Percentiles rank a stretch among this genome's conserved stretches.
Conservation (phyloP, 2,113 vertebrate genomes). For the Caranx ignobilis region DNA sequence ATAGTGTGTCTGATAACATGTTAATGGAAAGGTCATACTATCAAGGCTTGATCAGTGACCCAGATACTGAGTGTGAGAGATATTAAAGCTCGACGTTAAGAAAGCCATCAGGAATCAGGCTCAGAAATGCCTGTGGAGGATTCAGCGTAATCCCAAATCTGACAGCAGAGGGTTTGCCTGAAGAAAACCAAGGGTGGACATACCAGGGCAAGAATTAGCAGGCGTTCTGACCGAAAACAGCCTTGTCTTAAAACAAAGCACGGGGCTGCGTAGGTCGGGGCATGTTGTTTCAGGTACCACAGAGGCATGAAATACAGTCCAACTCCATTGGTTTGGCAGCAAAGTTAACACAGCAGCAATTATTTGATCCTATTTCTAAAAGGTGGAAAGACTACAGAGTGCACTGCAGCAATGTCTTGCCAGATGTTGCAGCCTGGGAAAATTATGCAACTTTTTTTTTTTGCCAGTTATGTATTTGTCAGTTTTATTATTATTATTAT, state of each 20-base stretch:
- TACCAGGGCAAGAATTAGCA: neutral
- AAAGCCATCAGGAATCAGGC: constrained; percentile 28
- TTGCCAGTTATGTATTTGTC: too few species aligned
- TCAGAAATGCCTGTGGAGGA: constrained; percentile 36
- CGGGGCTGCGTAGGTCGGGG: too few species aligned
- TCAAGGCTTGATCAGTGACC: constrained; percentile 20
- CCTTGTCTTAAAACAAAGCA: neutral
- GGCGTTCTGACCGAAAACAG: constrained; percentile 3
- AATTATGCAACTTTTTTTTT: too few species aligned
- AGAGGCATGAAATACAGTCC: neutral
- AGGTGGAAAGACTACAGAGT: neutral
- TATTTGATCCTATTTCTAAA: neutral
- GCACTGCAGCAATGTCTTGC: too few species aligned
- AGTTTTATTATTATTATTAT: too few species aligned
- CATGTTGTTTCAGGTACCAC: neutral
- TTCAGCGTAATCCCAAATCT: constrained; percentile 24
- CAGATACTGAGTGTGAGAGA: constrained; percentile 23
- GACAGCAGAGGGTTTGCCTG: constrained; percentile 27
- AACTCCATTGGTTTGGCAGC: neutral
- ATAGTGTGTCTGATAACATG: constrained; percentile 35
- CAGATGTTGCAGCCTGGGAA: too few species aligned
- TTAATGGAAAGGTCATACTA: constrained; percentile 42
- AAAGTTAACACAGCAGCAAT: neutral
- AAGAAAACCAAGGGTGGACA: constrained; percentile 43
- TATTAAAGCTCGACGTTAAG: constrained; percentile 56